phyloP scores from a whole-genome alignment of 2,888 invertebrate genomes.

The Falcaria lacertinaria region DNA sequence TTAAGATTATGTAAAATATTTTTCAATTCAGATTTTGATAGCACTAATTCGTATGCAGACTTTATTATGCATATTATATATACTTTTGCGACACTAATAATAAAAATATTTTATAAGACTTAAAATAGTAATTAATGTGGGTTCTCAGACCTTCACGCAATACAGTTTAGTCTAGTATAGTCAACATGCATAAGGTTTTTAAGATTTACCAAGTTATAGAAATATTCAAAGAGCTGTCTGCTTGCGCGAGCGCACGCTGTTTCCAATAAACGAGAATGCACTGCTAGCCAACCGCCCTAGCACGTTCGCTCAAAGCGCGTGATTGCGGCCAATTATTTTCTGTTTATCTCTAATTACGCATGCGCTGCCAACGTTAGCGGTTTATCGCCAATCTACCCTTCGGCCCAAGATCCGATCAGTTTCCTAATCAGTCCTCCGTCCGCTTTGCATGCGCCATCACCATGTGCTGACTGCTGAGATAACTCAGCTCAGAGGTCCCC shows the following conservation, averaged over 20 bases:
- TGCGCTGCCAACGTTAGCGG: conserved; percentile 70
- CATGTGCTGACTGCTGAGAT: conserved; percentile 35
- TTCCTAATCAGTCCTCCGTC: conserved; percentile 70
- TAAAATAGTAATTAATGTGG: too few relatives aligned
- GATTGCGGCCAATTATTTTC: conserved; percentile 79
- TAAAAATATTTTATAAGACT: too few relatives aligned
- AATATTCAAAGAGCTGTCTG: conserved; percentile 4
- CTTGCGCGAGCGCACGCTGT: conserved; percentile 16
- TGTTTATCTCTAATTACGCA: conserved; percentile 80
- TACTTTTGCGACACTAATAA: too few relatives aligned
- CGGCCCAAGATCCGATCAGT: conserved; percentile 72
- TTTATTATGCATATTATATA: too few relatives aligned
- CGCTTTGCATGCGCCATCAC: conserved; percentile 65
- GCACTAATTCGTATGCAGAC: neutral
- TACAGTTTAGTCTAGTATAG: too few relatives aligned
- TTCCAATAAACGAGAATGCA: conserved; percentile 39
- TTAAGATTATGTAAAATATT: neutral
- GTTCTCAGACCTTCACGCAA: too few relatives aligned
- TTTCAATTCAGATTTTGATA: neutral
- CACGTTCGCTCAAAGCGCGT: conserved; percentile 66
- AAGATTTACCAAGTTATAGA: too few relatives aligned
- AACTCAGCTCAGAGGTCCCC: conserved; percentile 39
- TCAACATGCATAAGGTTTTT: too few relatives aligned
- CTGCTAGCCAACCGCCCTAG: conserved; percentile 36
- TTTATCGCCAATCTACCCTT: conserved; percentile 75